Evolutionary conservation across 2,113 vertebrate species (phyloP).

Genomic region (Corapipo altera): DNA sequence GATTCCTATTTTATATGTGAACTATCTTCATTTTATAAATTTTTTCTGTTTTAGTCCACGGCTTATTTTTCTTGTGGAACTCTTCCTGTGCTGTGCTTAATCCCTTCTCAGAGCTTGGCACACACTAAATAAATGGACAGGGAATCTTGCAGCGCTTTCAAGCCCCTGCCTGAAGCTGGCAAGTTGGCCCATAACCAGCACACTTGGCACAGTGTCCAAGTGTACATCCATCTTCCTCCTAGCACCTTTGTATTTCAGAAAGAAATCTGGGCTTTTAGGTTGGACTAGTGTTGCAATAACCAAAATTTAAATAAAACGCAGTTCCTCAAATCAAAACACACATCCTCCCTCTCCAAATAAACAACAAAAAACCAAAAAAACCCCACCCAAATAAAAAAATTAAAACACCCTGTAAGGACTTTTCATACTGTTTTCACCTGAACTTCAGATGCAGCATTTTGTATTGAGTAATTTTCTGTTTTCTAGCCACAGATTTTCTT

Average conservation of each 20-base stretch:
- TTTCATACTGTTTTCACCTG: not conserved
- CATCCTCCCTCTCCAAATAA: not conserved
- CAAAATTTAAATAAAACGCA: not conserved
- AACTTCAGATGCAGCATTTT: not conserved
- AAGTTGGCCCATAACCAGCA: not conserved
- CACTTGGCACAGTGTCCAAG: not conserved
- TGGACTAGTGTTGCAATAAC: not conserved
- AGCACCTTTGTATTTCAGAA: not conserved
- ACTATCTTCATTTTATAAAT: not conserved
- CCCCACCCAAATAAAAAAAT: not conserved
- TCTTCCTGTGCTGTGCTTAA: not conserved
- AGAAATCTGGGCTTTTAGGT: not conserved
- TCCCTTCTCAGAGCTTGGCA: not conserved
- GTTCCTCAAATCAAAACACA: not conserved
- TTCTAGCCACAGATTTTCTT: constrained; percentile 85
- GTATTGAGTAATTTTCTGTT: constrained; percentile 38
- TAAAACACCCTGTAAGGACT: not conserved
- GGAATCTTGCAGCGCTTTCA: not conserved
- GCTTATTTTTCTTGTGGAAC: not conserved
- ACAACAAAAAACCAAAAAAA: not conserved
- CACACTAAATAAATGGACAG: not conserved
- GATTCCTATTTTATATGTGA: not conserved
- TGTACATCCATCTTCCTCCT: not conserved
- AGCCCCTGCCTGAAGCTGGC: not conserved
- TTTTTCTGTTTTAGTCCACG: not conserved